Evolutionary conservation across 2,113 vertebrate genomes (phyloP).

Genomic region (Nematolebias whitei): DNA sequence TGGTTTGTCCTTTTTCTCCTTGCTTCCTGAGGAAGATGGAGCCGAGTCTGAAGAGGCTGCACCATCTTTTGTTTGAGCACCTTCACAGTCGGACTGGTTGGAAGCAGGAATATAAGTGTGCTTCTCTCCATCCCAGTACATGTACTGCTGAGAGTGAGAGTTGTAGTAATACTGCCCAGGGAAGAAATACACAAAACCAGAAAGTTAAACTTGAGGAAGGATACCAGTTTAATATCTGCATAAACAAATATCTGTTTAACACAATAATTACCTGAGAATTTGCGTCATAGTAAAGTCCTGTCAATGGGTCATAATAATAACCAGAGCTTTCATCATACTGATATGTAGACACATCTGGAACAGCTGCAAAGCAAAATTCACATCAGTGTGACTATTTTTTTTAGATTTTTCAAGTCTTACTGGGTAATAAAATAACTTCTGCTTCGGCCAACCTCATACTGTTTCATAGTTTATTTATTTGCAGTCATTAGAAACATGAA

Average conservation of each 20-base stretch:
- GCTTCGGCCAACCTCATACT: background rate
- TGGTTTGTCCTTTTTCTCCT: conserved; percentile 91
- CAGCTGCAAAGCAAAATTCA: conserved; percentile 75
- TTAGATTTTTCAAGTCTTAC: background rate
- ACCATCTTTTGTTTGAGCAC: conserved; percentile 29
- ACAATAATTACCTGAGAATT: conserved; percentile 84
- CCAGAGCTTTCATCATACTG: conserved; percentile 90
- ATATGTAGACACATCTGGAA: conserved; percentile 90
- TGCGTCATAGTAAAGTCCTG: conserved; percentile 90
- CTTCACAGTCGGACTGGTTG: conserved; percentile 68
- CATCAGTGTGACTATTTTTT: background rate
- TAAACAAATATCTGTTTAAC: background rate
- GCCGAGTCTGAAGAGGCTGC: conserved; percentile 69
- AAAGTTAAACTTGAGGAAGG: background rate
- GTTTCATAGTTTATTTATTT: conserved; percentile 1
- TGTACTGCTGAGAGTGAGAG: conserved; percentile 87
- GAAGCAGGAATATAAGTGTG: conserved; percentile 84
- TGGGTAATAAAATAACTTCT: too few relatives aligned
- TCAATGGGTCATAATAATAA: conserved; percentile 90
- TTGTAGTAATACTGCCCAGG: conserved; percentile 88
- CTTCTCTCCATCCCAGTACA: conserved; percentile 91
- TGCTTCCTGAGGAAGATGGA: conserved; percentile 57
- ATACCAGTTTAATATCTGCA: background rate
- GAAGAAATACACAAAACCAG: background rate
- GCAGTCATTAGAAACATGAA: background rate